These are phyloP conservation scores for Merluccius polli DNA, from an alignment of 2,797 vertebrate species.

Conservation along the genomic window DNA sequence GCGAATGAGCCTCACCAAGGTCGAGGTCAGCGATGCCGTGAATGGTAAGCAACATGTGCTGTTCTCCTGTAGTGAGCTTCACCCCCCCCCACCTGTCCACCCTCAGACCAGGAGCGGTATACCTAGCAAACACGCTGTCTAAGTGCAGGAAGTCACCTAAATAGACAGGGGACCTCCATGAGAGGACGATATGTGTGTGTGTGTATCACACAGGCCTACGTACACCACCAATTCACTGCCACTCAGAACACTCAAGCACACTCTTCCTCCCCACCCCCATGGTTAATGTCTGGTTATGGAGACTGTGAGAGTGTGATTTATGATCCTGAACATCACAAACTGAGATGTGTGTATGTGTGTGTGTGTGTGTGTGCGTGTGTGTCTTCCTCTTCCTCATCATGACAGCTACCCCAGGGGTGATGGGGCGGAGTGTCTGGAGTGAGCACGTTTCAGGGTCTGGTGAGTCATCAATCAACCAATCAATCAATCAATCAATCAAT, in stretches of 20 bases:
- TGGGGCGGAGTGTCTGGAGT: slow-evolving; percentile 74
- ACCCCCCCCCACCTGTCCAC: too few relatives aligned
- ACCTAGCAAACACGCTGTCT: too few relatives aligned
- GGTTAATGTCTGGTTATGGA: not conserved
- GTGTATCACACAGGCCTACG: too few relatives aligned
- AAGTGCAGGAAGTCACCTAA: too few relatives aligned
- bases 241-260: too few relatives aligned
- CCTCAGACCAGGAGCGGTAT: too few relatives aligned
- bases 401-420: slow-evolving; percentile 69
- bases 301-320: not conserved
- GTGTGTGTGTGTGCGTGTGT: not conserved
- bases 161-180: too few relatives aligned
- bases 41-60: slow-evolving; percentile 56
- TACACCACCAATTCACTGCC: too few relatives aligned
- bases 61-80: too few relatives aligned
- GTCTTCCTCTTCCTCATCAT: not conserved
- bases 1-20: slow-evolving; percentile 69
- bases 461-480: slow-evolving; percentile 27
- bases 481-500: not conserved
- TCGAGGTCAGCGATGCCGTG: slow-evolving; percentile 54
- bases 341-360: not conserved
- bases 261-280: too few relatives aligned
- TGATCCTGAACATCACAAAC: not conserved
- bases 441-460: slow-evolving; percentile 67
- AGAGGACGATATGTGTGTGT: too few relatives aligned